Conservation (phyloP, 2,888 invertebrate species). For the Acleris laterana region DNA sequence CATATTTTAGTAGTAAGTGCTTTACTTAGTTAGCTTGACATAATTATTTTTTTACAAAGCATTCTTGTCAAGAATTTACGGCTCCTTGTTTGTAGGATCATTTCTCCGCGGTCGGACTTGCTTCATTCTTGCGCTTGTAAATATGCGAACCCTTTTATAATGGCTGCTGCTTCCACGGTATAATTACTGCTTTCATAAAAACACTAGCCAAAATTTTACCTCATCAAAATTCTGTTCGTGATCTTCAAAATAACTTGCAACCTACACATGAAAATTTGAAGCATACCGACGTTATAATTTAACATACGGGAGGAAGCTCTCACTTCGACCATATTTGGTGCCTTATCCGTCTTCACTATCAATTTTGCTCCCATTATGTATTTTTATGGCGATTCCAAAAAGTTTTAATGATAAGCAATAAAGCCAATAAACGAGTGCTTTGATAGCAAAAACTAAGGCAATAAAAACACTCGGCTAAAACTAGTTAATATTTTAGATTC, state of each 20-base stretch:
- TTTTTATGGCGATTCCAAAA: not conserved
- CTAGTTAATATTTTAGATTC: not conserved
- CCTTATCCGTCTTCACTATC: slow-evolving; percentile 29
- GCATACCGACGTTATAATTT: slow-evolving; percentile 39
- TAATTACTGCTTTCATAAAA: slow-evolving; percentile 65
- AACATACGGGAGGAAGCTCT: slow-evolving; percentile 7
- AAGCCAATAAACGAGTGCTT: not conserved
- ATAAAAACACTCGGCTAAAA: not conserved
- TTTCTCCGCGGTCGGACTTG: slow-evolving; percentile 44
- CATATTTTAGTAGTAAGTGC: no score
- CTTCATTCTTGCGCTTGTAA: slow-evolving; percentile 55
- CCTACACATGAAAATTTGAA: slow-evolving; percentile 44
- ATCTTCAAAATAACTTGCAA: slow-evolving; percentile 51
- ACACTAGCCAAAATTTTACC: slow-evolving; percentile 54
- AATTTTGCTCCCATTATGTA: not conserved
- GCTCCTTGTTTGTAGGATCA: slow-evolving; percentile 39
- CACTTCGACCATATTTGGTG: slow-evolving; percentile 14
- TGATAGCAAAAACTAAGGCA: not conserved
- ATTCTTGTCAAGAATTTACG: slow-evolving; percentile 30
- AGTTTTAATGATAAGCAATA: not conserved
- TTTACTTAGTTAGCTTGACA: not conserved
- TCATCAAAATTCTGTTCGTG: slow-evolving; percentile 56
- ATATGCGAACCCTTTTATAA: slow-evolving; percentile 64
- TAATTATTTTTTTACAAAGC: slow-evolving; percentile 23
- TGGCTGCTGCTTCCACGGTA: slow-evolving; percentile 54